Evolutionary conservation across 1,140 invertebrate species (phyloP).

Genomic region (Latrodectus geometricus): DNA sequence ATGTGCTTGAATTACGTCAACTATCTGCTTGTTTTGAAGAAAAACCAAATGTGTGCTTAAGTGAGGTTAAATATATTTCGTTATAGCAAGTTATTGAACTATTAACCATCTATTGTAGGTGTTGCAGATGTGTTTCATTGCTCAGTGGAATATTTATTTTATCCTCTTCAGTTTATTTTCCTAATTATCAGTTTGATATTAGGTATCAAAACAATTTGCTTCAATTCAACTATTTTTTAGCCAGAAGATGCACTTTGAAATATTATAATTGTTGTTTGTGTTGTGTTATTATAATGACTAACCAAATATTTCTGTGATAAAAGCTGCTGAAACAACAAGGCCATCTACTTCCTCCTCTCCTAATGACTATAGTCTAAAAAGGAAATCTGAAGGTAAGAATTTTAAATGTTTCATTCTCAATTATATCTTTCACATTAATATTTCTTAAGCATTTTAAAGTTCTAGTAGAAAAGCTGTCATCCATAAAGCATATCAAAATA

Average conservation of each 20-base stretch:
- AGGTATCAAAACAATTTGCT: background rate
- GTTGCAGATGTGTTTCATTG: background rate
- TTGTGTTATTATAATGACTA: background rate
- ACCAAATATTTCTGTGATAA: background rate
- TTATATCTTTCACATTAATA: background rate
- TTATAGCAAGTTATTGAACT: background rate
- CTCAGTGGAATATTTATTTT: background rate
- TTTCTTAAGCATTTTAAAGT: background rate
- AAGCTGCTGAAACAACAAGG: background rate
- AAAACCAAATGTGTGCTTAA: background rate
- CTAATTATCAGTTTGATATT: background rate
- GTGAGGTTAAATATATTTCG: background rate
- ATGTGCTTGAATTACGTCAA: background rate
- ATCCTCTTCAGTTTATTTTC: background rate
- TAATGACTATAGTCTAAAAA: background rate
- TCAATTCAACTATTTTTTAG: background rate
- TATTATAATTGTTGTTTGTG: background rate
- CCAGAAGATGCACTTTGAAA: background rate
- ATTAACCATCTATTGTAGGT: background rate
- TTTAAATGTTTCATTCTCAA: background rate
- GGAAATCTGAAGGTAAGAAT: background rate
- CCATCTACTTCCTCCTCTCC: background rate
- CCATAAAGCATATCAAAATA: background rate
- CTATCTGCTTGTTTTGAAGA: background rate
- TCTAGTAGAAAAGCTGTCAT: background rate